Base-by-base conservation (phyloP, 2,113 vertebrate genomes). In the Ceyx melanurus region DNA sequence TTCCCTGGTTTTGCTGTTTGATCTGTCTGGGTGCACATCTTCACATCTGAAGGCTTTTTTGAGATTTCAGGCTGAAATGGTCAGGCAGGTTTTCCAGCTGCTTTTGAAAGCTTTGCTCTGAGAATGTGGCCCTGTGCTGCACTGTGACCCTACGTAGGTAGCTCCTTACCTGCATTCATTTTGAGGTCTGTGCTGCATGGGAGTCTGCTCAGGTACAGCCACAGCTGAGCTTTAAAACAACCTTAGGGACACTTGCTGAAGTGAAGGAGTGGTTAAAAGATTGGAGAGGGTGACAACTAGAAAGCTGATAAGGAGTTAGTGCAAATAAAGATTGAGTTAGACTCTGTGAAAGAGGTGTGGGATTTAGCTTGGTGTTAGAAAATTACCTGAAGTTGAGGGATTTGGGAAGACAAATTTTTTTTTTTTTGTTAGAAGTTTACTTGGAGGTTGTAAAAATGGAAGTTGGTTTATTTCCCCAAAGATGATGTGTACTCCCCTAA, bases 71-170 rank as follows among this genome's bases (percentile, higher is more conserved):
- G 50, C 37, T 66, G 73, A 83, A 83, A 56, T 31, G 26, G 21
- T 21, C 2, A 8, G 28, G 42, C 33, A 79, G 31, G 9, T 84
- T 90, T 95, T 37, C 73, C 31, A 70, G 28, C 22, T 73, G 22
- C 33, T 89, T 88, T 48, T 31, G 61, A 33, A 81, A 67, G 77
- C 51, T 73, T 62, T 54, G 4, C 13, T 65, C 25, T 12, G 61
- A 21, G 21, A 56, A 43, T 0, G 7, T 50, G 10, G 9, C 26
- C 23, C 23, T 31, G 74, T 64, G 53, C 20, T 72, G 11, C 25
- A 0, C 28, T 31, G 18, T 64, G 53, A 31, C 29, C 56, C 19
- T 65, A 6, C 0, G 1, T 0, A 33, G 71, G 66, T 18, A n/a
- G 29, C 45, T 62, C 0, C 48, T 43, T 64, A 21, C 43, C 51